phyloP scores from a whole-genome alignment of 92 coral and sea anemone species.

The Zoanthus sociatus region DNA sequence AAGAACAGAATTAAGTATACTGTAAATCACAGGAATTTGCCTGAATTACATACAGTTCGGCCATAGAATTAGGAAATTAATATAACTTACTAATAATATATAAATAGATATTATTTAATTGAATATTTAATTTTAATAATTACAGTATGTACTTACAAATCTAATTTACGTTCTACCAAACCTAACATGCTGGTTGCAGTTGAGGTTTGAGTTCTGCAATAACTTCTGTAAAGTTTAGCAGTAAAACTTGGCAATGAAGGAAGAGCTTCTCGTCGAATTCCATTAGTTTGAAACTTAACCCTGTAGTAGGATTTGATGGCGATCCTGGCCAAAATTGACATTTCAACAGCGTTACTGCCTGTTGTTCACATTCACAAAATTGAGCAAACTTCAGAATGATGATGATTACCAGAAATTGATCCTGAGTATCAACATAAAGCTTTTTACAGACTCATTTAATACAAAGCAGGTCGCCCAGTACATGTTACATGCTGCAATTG shows the following conservation, averaged over 20 bases:
- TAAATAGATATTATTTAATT: too few relatives aligned
- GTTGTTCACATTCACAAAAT: conserved; percentile 58
- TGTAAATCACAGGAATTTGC: too few relatives aligned
- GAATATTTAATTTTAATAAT: too few relatives aligned
- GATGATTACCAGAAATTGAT: conserved; percentile 51
- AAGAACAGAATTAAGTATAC: too few relatives aligned
- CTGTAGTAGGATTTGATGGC: conserved; percentile 56
- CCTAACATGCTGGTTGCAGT: conserved; percentile 59
- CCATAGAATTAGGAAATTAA: too few relatives aligned
- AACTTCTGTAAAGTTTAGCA: conserved; percentile 53
- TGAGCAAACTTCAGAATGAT: conserved; percentile 42
- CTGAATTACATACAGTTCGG: too few relatives aligned
- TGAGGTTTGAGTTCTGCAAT: conserved; percentile 46
- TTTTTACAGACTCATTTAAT: too few relatives aligned
- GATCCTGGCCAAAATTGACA: conserved; percentile 65
- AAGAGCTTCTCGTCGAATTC: conserved; percentile 58
- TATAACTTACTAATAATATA: too few relatives aligned
- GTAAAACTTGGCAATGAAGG: conserved; percentile 62
- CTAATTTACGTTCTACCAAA: conserved; percentile 5
- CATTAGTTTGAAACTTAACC: conserved; percentile 56
- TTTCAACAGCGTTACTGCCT: conserved; percentile 51
- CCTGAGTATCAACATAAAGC: too few relatives aligned
- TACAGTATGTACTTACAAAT: neutral
- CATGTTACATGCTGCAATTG: too few relatives aligned
- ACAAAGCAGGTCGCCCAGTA: too few relatives aligned